Evolutionary conservation across 1,140 invertebrate genomes (phyloP).

Genomic region (Pseudomyrmex dendroicus): DNA sequence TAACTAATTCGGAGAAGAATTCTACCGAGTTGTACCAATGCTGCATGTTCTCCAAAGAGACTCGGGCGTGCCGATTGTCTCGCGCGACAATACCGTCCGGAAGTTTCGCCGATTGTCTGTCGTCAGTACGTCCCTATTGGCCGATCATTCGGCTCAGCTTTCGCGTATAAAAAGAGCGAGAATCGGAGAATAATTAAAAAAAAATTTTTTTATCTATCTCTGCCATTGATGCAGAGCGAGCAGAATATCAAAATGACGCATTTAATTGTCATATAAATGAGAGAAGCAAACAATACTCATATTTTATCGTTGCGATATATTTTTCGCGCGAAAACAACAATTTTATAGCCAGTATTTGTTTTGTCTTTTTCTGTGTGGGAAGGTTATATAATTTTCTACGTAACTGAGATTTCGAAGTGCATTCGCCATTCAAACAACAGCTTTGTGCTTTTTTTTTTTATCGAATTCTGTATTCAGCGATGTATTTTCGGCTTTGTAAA

Average conservation of each 20-base stretch:
- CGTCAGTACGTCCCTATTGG: slow-evolving; percentile 12
- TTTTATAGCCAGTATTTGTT: background rate
- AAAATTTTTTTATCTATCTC: too few relatives aligned
- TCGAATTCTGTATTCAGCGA: slow-evolving; percentile 4
- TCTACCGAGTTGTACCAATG: slow-evolving; percentile 38
- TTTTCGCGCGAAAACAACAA: background rate
- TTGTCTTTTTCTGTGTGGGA: background rate
- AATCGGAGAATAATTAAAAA: background rate
- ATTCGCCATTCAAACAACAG: slow-evolving; percentile 31
- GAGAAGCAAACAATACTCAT: background rate
- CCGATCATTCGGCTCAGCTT: background rate
- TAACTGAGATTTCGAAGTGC: slow-evolving; percentile 18
- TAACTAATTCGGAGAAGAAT: slow-evolving; percentile 59
- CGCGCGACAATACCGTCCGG: slow-evolving; percentile 30
- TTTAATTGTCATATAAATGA: background rate
- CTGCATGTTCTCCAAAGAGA: slow-evolving; percentile 19
- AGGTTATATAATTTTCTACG: slow-evolving; percentile 21
- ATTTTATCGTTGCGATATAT: background rate
- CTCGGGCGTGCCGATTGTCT: slow-evolving; percentile 32
- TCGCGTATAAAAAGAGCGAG: background rate
- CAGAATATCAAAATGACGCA: background rate
- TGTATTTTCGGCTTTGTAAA: slow-evolving; percentile 36
- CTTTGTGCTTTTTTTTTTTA: background rate
- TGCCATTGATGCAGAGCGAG: background rate
- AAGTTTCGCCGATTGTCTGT: slow-evolving; percentile 42